Base-by-base conservation (phyloP, 2,797 vertebrate genomes). In the Neomorphus geoffroyi region DNA sequence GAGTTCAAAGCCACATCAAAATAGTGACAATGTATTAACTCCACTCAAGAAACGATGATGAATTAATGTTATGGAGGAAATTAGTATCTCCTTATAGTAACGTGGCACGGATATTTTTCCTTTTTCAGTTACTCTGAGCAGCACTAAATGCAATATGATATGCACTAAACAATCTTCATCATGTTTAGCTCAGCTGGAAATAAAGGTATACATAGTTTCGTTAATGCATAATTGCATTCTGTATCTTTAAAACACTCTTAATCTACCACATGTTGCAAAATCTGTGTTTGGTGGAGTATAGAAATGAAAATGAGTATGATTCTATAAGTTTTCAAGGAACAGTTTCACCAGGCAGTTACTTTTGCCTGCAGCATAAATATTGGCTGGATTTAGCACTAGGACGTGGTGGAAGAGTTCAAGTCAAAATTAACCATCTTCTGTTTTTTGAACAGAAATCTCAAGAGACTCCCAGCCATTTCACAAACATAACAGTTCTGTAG, bases 231-330 rank as follows among this genome's bases (percentile, higher is more conserved):
- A 51, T 28, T 37, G 32, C 57, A 21, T 80, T 46, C 26, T 71
- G 6, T 32, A 15, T 13, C 46, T 83, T 72, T 46, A 70, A 79
- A 91, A 56, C 7, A 45, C 3, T 82, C 10, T 58, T 69, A 53
- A 19, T 16, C 17, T 2, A 3, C 2, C 5, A 10, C 7, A 79
- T 23, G 5, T 50, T 57, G n/a, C n/a, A 1, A 3, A 33, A 30
- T 51, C 51, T 2, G 0, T 57, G 57, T 4, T 32, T 57, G 33
- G 11, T 48, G n/a, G 19, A 66, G 16, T 5, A 5, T 10, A 75
- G 45, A n/a, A 67, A 85, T 19, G 2, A 82, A 74, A 58, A 14
- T 7, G 53, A 21, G 17, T 1, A 5, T 16, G n/a, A 10, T 3
- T 83, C 35, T 12, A 28, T 41, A 85, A 46, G 39, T 43, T 73